Evolutionary conservation across 2,797 vertebrate genomes (phyloP), one percentile per base, ranked within the genome.

Genomic region (Psittacula echo): DNA sequence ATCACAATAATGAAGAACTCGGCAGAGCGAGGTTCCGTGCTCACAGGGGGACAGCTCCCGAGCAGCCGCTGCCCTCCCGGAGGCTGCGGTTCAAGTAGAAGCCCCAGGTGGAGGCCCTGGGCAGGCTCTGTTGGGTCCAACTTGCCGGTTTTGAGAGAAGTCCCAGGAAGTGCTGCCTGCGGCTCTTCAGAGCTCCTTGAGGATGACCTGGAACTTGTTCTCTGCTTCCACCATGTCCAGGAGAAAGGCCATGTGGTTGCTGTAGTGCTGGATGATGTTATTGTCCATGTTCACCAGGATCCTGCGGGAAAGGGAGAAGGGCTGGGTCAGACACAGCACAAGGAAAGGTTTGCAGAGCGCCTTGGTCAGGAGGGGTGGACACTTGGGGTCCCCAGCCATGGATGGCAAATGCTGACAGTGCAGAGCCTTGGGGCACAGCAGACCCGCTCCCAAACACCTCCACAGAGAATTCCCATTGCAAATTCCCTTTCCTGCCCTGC

Each of bases 251-350:
- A 98, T 98, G 45, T 99, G 99, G 98, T 99, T 99, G 98, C 98
- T 99, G 97, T 99, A 99, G 96, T 99, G 99, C 97, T 99, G 98
- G 9, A 99, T 98, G 95, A 99, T 99, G 98, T 99, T 99, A 97
- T 99, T 98, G 72, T 99, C 99, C 99, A 99, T 99, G 97, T 99
- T 99, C 93, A 99, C 98, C 47, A 98, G 98, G 94, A 99, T 99
- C 89, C 99, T 99, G 19, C 9, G 47, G 95, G 77, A 79, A 51
- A 81, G 66, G 10, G 48, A 42, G 44, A 75, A 44, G 0, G 0
- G 34, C 48, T 27, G 41, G 54, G 7, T 96, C 48, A 94, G 84
- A 32, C 1, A 13, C 32, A 42, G 78, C 24, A 13, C 19, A 7
- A 3, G 0, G 7, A 15, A 11, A 62, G 56, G 34, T 34, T 18